Base-by-base conservation (phyloP, 2,888 invertebrate genomes). In the Pyrrhia umbra region DNA sequence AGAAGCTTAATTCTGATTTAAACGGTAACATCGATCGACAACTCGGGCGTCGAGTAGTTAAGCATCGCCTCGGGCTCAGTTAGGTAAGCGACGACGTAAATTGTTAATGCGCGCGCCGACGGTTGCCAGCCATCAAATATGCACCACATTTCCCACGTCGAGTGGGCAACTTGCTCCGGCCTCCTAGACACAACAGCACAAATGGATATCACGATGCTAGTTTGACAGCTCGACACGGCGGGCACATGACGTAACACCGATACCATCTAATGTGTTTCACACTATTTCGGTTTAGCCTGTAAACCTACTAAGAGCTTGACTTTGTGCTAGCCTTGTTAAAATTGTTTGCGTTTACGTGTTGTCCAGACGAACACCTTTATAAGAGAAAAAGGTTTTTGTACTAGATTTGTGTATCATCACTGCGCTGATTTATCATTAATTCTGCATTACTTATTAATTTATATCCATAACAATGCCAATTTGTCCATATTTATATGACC, bases 101-200 rank as follows among this genome's bases (percentile, higher is more conserved):
- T 91, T 87, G 86, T 90, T 87, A 86, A 91, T 88, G 87, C 85
- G 85, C 86, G 83, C 86, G 85, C 81, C 81, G 78, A 71, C 81
- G 75, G 69, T 74, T 78, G 73, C 80, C 79, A 73, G 82, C 75
- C 86, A 94, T 93, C 89, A 93, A 93, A 93, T 93, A 94, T 93
- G 91, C 88, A 94, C 82, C 84, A 82, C 77, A 79, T 80, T 87
- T 88, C 76, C 82, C 82, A 82, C 85, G 79, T 86, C 81, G 70
- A 82, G 80, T 80, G 82, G 81, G 57, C 80, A 81, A 81, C 74
- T 81, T 77, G 71, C 73, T 71, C 75, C 66, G 75, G 70, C 68
- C 66, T 76, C 50, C 75, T 71, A 78, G 73, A 81, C 82, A 81
- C 78, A 75, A 81, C 79, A 79, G 54, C 71, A 68, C 65, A 82